Base-by-base conservation (phyloP, 2,888 invertebrate genomes). In the Apotomis capreana region DNA sequence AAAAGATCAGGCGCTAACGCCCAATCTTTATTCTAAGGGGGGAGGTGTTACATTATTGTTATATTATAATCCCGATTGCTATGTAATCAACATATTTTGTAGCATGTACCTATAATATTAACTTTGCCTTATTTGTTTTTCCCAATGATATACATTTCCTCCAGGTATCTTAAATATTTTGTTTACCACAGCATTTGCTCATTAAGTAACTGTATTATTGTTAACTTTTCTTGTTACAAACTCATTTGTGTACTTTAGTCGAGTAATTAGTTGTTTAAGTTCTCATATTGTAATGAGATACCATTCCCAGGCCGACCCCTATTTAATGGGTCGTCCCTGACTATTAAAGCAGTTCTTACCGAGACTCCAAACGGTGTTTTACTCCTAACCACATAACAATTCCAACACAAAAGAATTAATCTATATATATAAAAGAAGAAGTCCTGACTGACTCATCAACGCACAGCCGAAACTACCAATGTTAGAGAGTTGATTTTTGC, bases 311-410 rank as follows among this genome's bases (percentile, higher is more conserved):
- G 26, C 26, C 26, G 26, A 26, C 26, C 12, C 8, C 3, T 10
- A 9, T 6, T 12, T 26, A 26, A 26, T 26, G 26, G 26, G 26
- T 1, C 26, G 1, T 26, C 26, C 26, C 26, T 26, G 26, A 26
- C 26, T 26, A 15, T 15, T 9, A 58, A 58, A 46, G 37, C n/a
- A 62, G 26, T 51, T 49, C 12, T 36, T 4, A 36, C 3, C 36
- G 36, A 40, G 13, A 59, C 40, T 3, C n/a, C 44, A 59, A 59
- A n/a, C 59, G 3, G 36, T 57, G 55, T 57, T 57, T 59, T 60
- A 60, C 46, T 52, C 52, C 36, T 0, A 5, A 12, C 26, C 52
- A 36, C 52, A 44, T 65, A 64, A 54, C 37, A 40, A 26, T 26
- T 26, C 26, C 6, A 5, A 44, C 6, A 8, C 44, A 44, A 44